Percentiles rank a stretch among this genome's conserved stretches.
These are phyloP conservation scores for Onychomys arenicola DNA, from an alignment of 2,797 vertebrate species.

Conservation along the genomic window DNA sequence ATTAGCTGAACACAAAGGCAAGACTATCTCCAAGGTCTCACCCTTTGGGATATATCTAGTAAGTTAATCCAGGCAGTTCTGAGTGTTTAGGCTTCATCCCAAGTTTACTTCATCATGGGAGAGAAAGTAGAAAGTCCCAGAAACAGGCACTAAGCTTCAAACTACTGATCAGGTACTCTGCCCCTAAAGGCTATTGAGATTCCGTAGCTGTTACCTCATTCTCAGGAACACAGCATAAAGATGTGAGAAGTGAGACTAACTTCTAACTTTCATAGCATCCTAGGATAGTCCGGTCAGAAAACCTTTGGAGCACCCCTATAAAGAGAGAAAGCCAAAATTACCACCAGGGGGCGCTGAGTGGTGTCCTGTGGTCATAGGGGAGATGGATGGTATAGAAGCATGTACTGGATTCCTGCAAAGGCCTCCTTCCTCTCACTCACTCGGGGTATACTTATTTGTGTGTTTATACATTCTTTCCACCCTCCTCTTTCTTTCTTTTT, in stretches of 20 bases:
- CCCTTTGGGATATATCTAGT: neutral
- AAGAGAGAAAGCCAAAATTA: neutral
- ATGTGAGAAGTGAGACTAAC: neutral
- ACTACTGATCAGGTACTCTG: neutral
- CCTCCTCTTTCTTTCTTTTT: no score
- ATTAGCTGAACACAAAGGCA: neutral
- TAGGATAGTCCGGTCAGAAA: neutral
- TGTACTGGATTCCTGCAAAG: no score
- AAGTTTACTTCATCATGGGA: neutral
- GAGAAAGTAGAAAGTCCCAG: neutral
- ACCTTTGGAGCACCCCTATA: neutral
- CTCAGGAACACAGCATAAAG: neutral
- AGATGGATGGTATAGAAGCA: neutral
- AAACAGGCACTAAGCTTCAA: neutral
- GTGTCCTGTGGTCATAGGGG: no score
- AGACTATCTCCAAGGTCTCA: neutral
- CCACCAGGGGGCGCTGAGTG: neutral
- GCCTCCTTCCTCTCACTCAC: neutral
- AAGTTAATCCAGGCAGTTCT: neutral
- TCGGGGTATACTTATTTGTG: neutral
- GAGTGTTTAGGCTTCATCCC: neutral
- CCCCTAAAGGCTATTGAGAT: neutral
- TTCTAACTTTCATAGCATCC: neutral
- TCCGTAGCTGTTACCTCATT: neutral
- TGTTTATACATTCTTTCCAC: neutral